Evolutionary conservation across 2,113 vertebrate genomes (phyloP).

Genomic region (Anolis sagrei): DNA sequence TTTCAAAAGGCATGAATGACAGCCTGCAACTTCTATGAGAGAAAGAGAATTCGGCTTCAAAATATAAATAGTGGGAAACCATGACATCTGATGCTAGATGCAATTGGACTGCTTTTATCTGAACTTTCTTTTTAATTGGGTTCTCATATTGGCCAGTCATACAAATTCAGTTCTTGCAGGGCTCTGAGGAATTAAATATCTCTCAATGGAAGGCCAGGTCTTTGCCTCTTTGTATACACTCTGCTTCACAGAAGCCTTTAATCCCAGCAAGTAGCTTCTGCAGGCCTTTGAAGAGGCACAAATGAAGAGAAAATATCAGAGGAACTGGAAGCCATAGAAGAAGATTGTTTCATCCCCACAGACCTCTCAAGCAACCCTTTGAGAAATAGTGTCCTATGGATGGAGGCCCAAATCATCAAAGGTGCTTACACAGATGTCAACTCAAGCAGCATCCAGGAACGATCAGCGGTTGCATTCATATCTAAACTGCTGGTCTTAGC

Average conservation of each 20-base stretch:
- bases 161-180: background rate
- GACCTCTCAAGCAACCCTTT: background rate
- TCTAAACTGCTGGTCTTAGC: background rate
- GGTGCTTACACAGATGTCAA: background rate
- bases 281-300: conserved; percentile 11
- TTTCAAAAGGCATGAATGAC: background rate
- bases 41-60: background rate
- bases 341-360: conserved; percentile 10
- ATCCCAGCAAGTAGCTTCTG: conserved; percentile 11
- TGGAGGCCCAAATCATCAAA: background rate
- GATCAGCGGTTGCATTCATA: background rate
- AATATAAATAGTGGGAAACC: background rate
- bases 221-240: background rate
- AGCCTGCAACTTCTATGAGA: background rate
- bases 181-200: background rate
- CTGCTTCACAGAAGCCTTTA: conserved; percentile 20
- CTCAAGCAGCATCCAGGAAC: background rate
- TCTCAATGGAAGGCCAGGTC: background rate
- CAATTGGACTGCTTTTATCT: background rate
- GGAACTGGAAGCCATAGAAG: conserved; percentile 13
- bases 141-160: background rate
- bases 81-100: background rate
- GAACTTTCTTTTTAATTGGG: background rate
- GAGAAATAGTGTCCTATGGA: background rate
- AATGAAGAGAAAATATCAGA: conserved; percentile 19